These are phyloP conservation scores for Lomographa bimaculata DNA, from an alignment of 2,888 invertebrate species.

Conservation along the genomic window DNA sequence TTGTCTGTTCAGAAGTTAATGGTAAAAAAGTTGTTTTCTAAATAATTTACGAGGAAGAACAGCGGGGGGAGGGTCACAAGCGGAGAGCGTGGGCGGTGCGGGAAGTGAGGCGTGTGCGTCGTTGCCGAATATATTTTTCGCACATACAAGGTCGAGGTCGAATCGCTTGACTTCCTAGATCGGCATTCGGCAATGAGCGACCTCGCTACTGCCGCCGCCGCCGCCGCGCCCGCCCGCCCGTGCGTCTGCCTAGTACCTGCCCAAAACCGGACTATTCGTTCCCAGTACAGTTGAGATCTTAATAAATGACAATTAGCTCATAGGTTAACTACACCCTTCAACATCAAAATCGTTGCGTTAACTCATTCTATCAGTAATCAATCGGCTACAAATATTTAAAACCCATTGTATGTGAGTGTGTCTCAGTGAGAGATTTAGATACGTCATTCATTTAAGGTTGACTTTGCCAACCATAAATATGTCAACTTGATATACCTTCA, in stretches of 20 bases:
- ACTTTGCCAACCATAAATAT: too few species aligned
- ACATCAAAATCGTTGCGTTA: too few species aligned
- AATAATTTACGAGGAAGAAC: conserved; percentile 14
- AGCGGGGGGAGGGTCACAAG: conserved; percentile 18
- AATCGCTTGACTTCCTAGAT: conserved; percentile 79
- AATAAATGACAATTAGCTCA: too few species aligned
- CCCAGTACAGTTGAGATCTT: too few species aligned
- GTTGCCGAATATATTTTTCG: conserved; percentile 74
- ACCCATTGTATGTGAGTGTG: too few species aligned
- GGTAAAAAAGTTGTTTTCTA: conserved; percentile 19
- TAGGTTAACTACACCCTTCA: too few species aligned
- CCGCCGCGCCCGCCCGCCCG: conserved; percentile 22
- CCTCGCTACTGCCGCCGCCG: conserved; percentile 33
- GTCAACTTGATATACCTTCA: too few species aligned
- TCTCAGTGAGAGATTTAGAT: too few species aligned
- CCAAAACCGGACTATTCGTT: conserved; percentile 12
- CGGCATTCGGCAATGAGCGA: conserved; percentile 42
- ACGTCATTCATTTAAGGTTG: too few species aligned
- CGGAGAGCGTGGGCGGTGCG: conserved; percentile 31
- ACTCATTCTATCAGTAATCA: too few species aligned
- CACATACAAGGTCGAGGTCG: conserved; percentile 77
- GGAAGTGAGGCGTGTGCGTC: conserved; percentile 49
- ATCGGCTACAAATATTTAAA: too few species aligned
- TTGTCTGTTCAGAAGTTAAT: conserved; percentile 13
- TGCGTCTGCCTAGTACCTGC: conserved; percentile 18